Percentiles rank a stretch among this genome's conserved stretches.
Conservation (phyloP, 1,140 invertebrate genomes). For the Ctenoplectra terminalis region DNA sequence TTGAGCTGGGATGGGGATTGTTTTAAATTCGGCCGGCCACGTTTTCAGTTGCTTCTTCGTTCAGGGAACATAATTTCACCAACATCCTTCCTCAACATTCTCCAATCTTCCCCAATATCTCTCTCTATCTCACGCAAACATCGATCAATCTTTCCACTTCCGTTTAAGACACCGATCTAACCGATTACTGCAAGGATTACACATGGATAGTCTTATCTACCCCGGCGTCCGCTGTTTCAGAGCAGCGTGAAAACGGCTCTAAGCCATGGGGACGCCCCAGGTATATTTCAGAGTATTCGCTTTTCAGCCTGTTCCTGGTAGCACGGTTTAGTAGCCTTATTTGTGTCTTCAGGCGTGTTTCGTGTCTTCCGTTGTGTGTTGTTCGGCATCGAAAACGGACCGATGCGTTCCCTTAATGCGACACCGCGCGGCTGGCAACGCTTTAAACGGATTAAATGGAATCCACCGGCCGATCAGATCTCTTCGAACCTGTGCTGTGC, state of each 20-base stretch:
- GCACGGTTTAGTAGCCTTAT: conserved; percentile 37
- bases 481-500: conserved; percentile 28
- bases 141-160: not conserved
- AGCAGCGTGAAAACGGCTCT: not conserved
- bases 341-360: conserved; percentile 5
- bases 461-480: conserved; percentile 50
- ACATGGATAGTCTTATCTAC: not conserved
- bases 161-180: not conserved
- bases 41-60: too few species aligned
- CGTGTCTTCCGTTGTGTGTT: conserved; percentile 13
- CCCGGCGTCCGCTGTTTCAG: not conserved
- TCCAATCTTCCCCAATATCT: not conserved
- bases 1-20: too few species aligned
- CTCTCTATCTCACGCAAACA: conserved; percentile 3
- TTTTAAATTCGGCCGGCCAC: too few species aligned
- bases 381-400: conserved; percentile 11
- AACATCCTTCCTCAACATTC: too few species aligned
- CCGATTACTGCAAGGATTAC: not conserved
- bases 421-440: conserved; percentile 10
- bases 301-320: conserved; percentile 11
- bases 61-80: too few species aligned
- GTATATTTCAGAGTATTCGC: not conserved
- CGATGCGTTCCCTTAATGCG: conserved; percentile 31
- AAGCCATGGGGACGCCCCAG: not conserved
- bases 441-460: conserved; percentile 63